Conservation (phyloP, 2,113 vertebrate species). For the Bubo bubo region DNA sequence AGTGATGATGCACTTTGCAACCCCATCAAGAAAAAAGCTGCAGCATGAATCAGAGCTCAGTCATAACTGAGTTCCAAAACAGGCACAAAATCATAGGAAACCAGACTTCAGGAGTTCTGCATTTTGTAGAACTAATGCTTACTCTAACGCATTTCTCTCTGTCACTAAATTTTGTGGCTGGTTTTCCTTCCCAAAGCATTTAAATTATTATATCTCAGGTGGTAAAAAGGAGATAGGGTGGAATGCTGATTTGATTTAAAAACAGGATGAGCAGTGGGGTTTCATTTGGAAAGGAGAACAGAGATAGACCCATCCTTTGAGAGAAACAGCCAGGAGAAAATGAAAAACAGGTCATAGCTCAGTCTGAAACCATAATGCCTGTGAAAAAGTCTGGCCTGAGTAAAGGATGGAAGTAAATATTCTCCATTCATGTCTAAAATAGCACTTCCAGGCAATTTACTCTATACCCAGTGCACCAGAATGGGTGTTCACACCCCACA, state of each 20-base stretch:
- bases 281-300: conserved; percentile 19
- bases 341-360: conserved; percentile 19
- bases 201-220: not conserved
- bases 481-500: not conserved
- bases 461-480: not conserved
- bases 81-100: not conserved
- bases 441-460: not conserved
- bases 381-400: not conserved
- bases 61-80: not conserved
- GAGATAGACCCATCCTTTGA: not conserved
- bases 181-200: not conserved
- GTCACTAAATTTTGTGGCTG: not conserved
- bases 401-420: conserved; percentile 31
- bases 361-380: not conserved
- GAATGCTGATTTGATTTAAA: conserved; percentile 9
- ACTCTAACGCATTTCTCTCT: not conserved
- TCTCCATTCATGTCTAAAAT: conserved; percentile 7
- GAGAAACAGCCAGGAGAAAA: conserved; percentile 24
- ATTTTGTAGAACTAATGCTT: not conserved
- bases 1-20: rapidly evolving
- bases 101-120: not conserved
- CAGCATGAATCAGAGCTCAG: not conserved
- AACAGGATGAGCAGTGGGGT: not conserved
- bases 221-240: not conserved
- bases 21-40: not conserved